phyloP scores from a whole-genome alignment of 2,888 invertebrate genomes.

The Chloroclystis v-ata region DNA sequence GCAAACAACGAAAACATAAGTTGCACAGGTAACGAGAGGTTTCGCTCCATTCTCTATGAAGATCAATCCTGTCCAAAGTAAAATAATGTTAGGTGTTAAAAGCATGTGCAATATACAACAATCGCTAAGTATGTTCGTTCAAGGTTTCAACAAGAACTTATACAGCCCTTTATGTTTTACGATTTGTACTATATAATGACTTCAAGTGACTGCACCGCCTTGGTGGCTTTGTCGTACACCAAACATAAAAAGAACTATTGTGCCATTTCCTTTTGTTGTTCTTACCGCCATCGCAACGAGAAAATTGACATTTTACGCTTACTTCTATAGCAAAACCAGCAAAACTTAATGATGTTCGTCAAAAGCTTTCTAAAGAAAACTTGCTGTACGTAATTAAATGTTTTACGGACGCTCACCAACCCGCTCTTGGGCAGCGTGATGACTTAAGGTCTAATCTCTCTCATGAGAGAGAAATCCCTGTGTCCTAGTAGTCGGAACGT shows the following conservation, averaged over 20 bases:
- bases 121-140: background rate
- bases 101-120: no score
- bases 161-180: slow-evolving; percentile 20
- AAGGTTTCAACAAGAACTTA: background rate
- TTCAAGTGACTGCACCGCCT: slow-evolving; percentile 9
- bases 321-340: background rate
- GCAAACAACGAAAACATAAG: no score
- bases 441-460: no score
- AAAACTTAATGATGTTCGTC: background rate
- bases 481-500: no score
- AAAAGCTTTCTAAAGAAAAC: background rate
- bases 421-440: no score
- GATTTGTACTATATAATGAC: slow-evolving; percentile 10
- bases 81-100: no score
- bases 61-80: no score
- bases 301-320: slow-evolving; percentile 1
- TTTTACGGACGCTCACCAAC: no score
- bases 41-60: no score
- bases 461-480: no score
- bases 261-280: slow-evolving; percentile 12
- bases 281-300: background rate
- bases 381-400: no score
- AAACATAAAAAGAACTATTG: slow-evolving; percentile 15
- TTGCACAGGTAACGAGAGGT: no score
- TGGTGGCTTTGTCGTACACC: slow-evolving; percentile 13